Evolutionary conservation across 2,113 vertebrate species (phyloP).

Genomic region (Uria lomvia): DNA sequence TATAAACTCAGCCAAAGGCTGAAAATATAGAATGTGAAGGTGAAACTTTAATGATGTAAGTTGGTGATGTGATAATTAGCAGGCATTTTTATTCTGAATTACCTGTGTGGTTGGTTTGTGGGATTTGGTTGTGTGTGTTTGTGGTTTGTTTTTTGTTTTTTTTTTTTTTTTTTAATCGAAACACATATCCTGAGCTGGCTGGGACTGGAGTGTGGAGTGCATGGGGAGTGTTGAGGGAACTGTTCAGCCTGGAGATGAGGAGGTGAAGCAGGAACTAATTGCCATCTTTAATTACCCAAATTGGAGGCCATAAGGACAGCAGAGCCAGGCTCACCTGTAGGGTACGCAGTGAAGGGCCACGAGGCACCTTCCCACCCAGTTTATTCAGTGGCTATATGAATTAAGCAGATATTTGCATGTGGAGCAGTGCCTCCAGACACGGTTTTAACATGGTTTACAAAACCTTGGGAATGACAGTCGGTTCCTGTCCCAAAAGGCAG

Average conservation of each 20-base stretch:
- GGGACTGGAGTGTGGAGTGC: background rate
- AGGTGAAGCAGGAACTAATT: background rate
- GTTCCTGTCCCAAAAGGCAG: background rate
- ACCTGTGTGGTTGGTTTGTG: background rate
- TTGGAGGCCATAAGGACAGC: background rate
- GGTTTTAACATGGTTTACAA: background rate
- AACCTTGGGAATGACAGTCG: background rate
- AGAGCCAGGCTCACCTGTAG: background rate
- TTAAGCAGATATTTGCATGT: background rate
- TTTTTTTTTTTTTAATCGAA: background rate
- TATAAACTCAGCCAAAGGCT: background rate
- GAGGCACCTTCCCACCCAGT: background rate
- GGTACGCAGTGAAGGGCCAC: background rate
- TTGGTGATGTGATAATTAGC: background rate
- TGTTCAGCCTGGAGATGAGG: background rate
- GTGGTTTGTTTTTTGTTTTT: background rate
- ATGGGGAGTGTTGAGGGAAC: background rate
- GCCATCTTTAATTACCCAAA: background rate
- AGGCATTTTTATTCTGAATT: background rate
- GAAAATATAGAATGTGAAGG: background rate
- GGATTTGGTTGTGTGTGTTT: too few species aligned
- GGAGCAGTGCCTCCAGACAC: background rate
- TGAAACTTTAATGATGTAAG: background rate
- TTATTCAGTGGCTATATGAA: background rate
- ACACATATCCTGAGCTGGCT: rapidly evolving